Evolutionary conservation across 2,113 vertebrate species (phyloP).

Genomic region (Brachirus orientalis): DNA sequence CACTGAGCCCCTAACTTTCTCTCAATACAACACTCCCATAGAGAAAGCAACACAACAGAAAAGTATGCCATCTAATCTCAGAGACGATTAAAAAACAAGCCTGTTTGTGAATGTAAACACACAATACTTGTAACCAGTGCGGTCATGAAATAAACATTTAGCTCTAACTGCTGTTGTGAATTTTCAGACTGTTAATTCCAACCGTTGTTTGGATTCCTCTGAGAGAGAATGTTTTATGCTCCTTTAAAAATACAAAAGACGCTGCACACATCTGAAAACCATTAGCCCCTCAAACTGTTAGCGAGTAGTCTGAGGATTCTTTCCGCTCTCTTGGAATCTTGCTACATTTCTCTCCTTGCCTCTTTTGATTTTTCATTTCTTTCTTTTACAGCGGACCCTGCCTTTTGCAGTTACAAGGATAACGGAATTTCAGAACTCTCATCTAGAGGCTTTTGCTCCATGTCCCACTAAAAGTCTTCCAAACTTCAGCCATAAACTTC

Average conservation of each 20-base stretch:
- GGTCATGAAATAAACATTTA: conserved; percentile 47
- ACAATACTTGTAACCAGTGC: conserved; percentile 20
- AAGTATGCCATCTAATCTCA: conserved; percentile 22
- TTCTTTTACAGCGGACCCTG: conserved; percentile 32
- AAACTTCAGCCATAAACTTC: conserved; percentile 32
- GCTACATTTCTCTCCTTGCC: conserved; percentile 62
- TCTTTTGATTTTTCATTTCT: conserved; percentile 54
- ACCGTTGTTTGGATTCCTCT: conserved; percentile 86
- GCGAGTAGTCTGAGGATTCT: conserved; percentile 77
- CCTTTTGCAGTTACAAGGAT: conserved; percentile 66
- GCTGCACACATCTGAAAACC: conserved; percentile 86
- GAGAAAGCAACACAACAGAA: conserved; percentile 31
- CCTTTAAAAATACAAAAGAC: conserved; percentile 80
- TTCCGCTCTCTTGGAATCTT: conserved; percentile 76
- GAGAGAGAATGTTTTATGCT: conserved; percentile 86
- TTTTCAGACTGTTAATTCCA: conserved; percentile 82
- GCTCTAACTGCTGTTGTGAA: conserved; percentile 67
- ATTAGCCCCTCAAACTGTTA: conserved; percentile 84
- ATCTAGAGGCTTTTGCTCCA: conserved; percentile 57
- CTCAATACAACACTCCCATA: conserved; percentile 36
- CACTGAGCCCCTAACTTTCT: conserved; percentile 34
- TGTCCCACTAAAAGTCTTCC: conserved; percentile 48
- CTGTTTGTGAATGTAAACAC: conserved; percentile 26
- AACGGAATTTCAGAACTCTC: conserved; percentile 63
- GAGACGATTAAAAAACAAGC: conserved; percentile 9